Conservation (phyloP, 2,797 vertebrate species). For the Poeciliopsis presidionis region DNA sequence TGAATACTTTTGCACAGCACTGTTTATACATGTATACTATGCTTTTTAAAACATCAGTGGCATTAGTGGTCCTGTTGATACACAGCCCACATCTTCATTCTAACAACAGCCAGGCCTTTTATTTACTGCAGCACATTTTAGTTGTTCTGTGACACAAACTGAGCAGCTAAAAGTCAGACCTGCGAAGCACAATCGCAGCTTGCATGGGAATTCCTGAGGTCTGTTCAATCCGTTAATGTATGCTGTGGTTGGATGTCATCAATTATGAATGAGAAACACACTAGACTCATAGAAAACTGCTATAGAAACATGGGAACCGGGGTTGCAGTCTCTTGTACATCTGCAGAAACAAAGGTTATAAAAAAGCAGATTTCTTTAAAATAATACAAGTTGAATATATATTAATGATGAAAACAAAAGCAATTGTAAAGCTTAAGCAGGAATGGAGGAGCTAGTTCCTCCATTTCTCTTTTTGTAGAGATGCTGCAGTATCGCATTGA, state of each 20-base stretch:
- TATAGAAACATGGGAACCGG: slow-evolving; percentile 39
- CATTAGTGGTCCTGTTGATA: not conserved
- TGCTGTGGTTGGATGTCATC: slow-evolving; percentile 79
- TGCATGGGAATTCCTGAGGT: slow-evolving; percentile 79
- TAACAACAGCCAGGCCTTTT: not conserved
- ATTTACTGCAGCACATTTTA: slow-evolving; percentile 22
- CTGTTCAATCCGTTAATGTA: slow-evolving; percentile 76
- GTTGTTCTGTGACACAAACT: slow-evolving; percentile 25
- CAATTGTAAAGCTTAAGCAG: not conserved
- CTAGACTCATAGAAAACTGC: slow-evolving; percentile 50
- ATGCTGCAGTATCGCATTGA: slow-evolving; percentile 48
- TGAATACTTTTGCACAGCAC: not conserved
- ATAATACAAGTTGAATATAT: slow-evolving; percentile 8
- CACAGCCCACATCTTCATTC: not conserved
- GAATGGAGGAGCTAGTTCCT: slow-evolving; percentile 18
- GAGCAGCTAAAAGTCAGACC: slow-evolving; percentile 41
- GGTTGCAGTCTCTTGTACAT: slow-evolving; percentile 20
- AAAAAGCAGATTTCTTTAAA: not conserved
- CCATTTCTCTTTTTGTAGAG: slow-evolving; percentile 44
- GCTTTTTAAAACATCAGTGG: not conserved
- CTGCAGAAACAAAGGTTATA: slow-evolving; percentile 1
- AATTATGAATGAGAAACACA: slow-evolving; percentile 80
- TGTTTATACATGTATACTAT: not conserved
- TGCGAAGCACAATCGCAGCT: slow-evolving; percentile 58
- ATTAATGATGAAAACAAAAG: not conserved